Base-by-base conservation (phyloP, 1,140 invertebrate genomes). In the Pristionchus pacificus region DNA sequence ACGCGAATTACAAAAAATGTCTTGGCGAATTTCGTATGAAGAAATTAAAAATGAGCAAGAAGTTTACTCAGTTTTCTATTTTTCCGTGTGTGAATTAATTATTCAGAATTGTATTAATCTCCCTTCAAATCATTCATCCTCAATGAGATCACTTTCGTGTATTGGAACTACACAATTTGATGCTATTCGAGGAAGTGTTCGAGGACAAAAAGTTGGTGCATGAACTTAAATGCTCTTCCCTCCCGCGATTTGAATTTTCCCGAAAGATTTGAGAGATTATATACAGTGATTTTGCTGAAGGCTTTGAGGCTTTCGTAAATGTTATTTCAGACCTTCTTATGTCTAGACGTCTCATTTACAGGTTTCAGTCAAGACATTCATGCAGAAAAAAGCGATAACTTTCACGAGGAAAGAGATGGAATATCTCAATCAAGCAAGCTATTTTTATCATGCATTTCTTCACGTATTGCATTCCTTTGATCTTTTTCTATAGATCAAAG, bases 371-470 rank as follows among this genome's bases (percentile, higher is more conserved):
- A 49, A 19, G 55, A 32, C 33, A 27, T 66, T 72, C 30, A 58
- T 33, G 15, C 49, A 65, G 32, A 72, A 72, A 55, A 65, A 64
- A 65, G 64, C 70, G 15, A 66, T 72, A 10, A 66, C 70, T 31
- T 72, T 72, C 59, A 66, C 24, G 1, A 32, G 70, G n/a, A 49
- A 59, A 14, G 70, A 72, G 30, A 72, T 72, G 70, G 70, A 72
- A 38, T 27, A 55, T 31, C 32, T 72, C 31, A 72, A 72, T 64
- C 62, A 71, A 57, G 68, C 64, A 2, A 55, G 33, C n/a, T 69
- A 14, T 57, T 57, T n/a, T n/a, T 57, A 57, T 29, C 19, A 6
- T n/a, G 30, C 14, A 13, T n/a, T 13, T 29, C 24, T 55, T 30
- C 25, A 6, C 13, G 63, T 65, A 61, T 61, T 13, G 13, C 14